Evolutionary conservation across 1,140 invertebrate species (phyloP).

Genomic region (Battus philenor): DNA sequence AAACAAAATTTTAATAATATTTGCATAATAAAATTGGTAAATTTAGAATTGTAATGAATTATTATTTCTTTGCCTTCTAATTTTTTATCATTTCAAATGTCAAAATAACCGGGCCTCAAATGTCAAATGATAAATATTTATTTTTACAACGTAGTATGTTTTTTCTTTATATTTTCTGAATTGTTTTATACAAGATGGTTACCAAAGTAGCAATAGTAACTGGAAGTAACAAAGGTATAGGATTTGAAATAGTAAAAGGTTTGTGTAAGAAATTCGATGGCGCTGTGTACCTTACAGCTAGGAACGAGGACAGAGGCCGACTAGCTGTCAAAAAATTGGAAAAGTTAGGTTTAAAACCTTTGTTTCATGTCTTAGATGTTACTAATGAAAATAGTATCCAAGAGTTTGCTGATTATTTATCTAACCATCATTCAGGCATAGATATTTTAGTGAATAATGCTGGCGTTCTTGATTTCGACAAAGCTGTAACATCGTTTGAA

Average conservation of each 20-base stretch:
- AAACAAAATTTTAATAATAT: too few relatives aligned
- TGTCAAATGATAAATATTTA: conserved; percentile 54
- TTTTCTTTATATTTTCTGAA: conserved; percentile 43
- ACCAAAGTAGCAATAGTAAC: conserved; percentile 79
- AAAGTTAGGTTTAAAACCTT: conserved; percentile 73
- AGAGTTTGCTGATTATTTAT: conserved; percentile 78
- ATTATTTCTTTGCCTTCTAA: not conserved
- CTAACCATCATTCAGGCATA: conserved; percentile 82
- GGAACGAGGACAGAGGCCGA: conserved; percentile 77
- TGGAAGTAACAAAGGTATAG: conserved; percentile 87
- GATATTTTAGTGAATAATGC: conserved; percentile 93
- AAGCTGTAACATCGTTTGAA: conserved; percentile 79
- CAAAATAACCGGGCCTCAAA: conserved; percentile 20
- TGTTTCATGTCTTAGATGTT: conserved; percentile 84
- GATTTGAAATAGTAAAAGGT: conserved; percentile 83
- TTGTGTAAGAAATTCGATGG: conserved; percentile 81
- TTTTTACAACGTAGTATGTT: conserved; percentile 56
- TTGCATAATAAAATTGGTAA: too few relatives aligned
- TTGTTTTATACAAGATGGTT: conserved; percentile 68
- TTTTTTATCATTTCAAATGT: not conserved
- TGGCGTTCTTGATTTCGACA: conserved; percentile 82
- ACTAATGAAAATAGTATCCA: conserved; percentile 78
- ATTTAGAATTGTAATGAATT: not conserved
- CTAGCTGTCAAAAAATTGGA: conserved; percentile 78
- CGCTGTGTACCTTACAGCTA: conserved; percentile 80